Percentiles rank a stretch among this genome's conserved stretches.
Evolutionary conservation across 2,113 vertebrate genomes (phyloP).

Genomic region (Nannospalax galili): DNA sequence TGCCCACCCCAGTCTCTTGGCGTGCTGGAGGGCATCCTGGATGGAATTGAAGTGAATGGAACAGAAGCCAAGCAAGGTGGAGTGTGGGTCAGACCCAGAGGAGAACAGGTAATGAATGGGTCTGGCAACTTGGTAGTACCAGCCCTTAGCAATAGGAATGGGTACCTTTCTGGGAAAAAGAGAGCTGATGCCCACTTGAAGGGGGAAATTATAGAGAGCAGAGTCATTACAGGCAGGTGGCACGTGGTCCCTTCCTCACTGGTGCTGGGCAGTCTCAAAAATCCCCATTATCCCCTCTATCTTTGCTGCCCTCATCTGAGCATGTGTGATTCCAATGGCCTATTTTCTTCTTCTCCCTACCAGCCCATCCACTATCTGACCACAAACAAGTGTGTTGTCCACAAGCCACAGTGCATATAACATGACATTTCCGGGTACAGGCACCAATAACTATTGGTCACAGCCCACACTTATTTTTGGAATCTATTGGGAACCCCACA

Average conservation of each 20-base stretch:
- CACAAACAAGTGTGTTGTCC: background rate
- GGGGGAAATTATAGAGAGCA: background rate
- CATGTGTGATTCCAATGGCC: background rate
- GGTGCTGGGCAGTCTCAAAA: background rate
- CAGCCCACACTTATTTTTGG: conserved; percentile 41
- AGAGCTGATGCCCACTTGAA: background rate
- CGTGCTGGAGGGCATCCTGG: conserved; percentile 87
- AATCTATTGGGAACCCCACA: conserved; percentile 64
- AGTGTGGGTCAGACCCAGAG: conserved; percentile 91
- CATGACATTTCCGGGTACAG: conserved; percentile 34
- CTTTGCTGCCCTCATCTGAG: background rate
- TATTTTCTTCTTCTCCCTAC: background rate
- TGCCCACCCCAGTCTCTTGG: conserved; percentile 86
- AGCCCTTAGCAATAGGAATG: background rate
- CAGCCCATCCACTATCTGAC: background rate
- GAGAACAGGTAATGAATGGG: conserved; percentile 88
- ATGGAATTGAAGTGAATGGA: conserved; percentile 93
- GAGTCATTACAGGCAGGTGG: background rate
- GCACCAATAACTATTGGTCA: conserved; percentile 15
- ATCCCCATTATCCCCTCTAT: background rate
- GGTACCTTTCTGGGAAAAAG: background rate
- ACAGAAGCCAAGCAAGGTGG: conserved; percentile 92
- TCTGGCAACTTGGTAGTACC: background rate
- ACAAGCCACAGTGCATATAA: background rate
- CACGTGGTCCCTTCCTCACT: background rate